A percentile compares a stretch with the other conserved stretches of the same genome.
phyloP scores from a whole-genome alignment of 2,797 vertebrate species.

The Argentina silus region DNA sequence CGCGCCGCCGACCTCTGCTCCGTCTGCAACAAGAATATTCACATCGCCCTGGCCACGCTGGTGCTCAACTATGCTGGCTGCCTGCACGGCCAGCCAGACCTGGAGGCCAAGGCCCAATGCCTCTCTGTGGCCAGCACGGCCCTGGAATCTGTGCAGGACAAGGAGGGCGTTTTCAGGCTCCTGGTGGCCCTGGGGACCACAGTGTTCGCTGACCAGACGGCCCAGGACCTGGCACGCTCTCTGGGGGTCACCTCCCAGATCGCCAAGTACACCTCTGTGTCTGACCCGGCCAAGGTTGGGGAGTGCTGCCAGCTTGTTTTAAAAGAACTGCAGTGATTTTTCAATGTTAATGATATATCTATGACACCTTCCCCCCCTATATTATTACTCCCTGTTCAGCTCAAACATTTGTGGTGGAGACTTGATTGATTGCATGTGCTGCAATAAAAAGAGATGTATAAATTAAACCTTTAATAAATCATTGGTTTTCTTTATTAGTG shows the following conservation, averaged over 20 bases:
- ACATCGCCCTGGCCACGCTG: constrained; percentile 93
- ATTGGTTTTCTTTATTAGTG: neutral
- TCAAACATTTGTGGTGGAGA: constrained; percentile 64
- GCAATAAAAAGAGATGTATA: constrained; percentile 70
- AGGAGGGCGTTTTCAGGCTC: constrained; percentile 95
- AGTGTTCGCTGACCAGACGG: constrained; percentile 87
- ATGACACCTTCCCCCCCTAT: constrained; percentile 37
- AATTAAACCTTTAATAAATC: constrained; percentile 49
- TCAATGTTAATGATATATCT: constrained; percentile 36
- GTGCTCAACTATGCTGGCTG: constrained; percentile 92
- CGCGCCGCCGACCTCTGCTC: constrained; percentile 86
- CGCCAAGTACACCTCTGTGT: constrained; percentile 87
- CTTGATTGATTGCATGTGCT: constrained; percentile 71
- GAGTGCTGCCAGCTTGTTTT: constrained; percentile 95
- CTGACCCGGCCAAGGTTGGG: constrained; percentile 91
- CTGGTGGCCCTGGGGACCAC: constrained; percentile 96
- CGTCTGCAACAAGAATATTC: constrained; percentile 93
- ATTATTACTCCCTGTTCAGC: constrained; percentile 59
- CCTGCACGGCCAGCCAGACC: constrained; percentile 86
- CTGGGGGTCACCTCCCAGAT: constrained; percentile 94
- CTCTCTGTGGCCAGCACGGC: constrained; percentile 91
- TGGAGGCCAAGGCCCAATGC: constrained; percentile 97
- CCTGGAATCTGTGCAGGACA: constrained; percentile 94
- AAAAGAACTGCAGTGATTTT: constrained; percentile 84
- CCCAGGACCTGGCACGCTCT: constrained; percentile 92